These are phyloP conservation scores for Lineus longissimus DNA, from an alignment of 1,140 invertebrate species.

Conservation along the genomic window DNA sequence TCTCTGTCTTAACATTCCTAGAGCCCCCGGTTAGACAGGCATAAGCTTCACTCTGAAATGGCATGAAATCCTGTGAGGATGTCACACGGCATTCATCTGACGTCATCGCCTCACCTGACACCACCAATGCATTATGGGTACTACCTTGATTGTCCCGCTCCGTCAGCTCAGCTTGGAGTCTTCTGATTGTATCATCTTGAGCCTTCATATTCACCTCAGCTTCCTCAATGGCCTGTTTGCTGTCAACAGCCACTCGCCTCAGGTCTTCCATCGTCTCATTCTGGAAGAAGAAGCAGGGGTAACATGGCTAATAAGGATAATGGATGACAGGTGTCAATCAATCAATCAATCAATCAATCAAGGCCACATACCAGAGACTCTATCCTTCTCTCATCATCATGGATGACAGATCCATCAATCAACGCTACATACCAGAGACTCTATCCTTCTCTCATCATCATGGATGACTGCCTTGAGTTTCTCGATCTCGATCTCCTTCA, in stretches of 20 bases:
- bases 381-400: conserved; percentile 2
- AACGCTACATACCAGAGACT: neutral
- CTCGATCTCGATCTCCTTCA: conserved; percentile 3
- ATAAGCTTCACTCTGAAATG: no score
- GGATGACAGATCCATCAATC: neutral
- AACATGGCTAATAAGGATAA: neutral
- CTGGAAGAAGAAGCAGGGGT: neutral
- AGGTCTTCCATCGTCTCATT: neutral
- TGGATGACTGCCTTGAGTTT: neutral
- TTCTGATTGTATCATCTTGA: neutral
- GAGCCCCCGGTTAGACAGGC: no score
- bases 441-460: conserved; percentile 1
- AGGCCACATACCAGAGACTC: neutral
- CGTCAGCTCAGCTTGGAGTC: neutral
- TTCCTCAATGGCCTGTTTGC: neutral
- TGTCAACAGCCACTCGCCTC: conserved; percentile 1
- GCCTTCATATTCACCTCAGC: neutral
- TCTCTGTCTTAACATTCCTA: no score
- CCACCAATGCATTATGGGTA: no score
- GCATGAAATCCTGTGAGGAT: no score
- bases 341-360: neutral
- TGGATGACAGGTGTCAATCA: neutral
- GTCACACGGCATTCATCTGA: no score
- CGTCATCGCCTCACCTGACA: no score
- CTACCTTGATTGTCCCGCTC: neutral